These are phyloP conservation scores for Orycteropus afer DNA, from an alignment of 2,113 vertebrate genomes.

Conservation along the genomic window DNA sequence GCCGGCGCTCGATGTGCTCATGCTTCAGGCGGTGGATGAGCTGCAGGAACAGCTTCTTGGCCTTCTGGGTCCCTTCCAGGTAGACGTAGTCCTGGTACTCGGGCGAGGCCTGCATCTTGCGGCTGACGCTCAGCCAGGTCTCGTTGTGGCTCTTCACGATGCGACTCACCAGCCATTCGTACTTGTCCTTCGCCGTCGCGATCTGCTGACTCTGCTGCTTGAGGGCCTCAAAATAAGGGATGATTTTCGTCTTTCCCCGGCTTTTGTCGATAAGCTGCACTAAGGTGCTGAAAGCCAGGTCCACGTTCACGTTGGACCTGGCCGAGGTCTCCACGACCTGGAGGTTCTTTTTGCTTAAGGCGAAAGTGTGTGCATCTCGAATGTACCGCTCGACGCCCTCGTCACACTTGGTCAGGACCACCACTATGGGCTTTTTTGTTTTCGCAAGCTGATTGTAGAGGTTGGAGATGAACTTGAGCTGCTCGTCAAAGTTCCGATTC, in stretches of 20 bases:
- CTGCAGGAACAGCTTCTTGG: slow-evolving; percentile 96
- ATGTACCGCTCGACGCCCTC: slow-evolving; percentile 99
- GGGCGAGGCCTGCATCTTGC: slow-evolving; percentile 90
- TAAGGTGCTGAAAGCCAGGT: slow-evolving; percentile 95
- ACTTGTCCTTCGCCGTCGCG: slow-evolving; percentile 95
- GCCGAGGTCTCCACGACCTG: slow-evolving; percentile 98
- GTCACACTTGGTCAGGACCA: slow-evolving; percentile 97
- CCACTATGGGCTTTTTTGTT: slow-evolving; percentile 95
- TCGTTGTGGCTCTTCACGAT: slow-evolving; percentile 96
- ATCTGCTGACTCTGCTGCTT: slow-evolving; percentile 99
- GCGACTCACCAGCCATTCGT: slow-evolving; percentile 94
- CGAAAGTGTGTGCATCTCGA: slow-evolving; percentile 95
- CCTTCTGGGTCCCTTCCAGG: slow-evolving; percentile 95
- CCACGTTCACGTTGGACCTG: slow-evolving; percentile 96
- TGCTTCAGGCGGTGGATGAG: slow-evolving; percentile 95
- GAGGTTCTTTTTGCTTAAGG: slow-evolving; percentile 96
- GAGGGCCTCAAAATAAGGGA: slow-evolving; percentile 97
- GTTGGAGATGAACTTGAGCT: slow-evolving; percentile 96
- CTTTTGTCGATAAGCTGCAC: slow-evolving; percentile 95
- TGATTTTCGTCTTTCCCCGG: slow-evolving; percentile 96
- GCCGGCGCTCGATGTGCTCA: slow-evolving; percentile 94
- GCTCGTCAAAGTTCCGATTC: slow-evolving; percentile 98
- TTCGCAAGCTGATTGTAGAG: slow-evolving; percentile 97
- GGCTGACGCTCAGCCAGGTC: slow-evolving; percentile 88
- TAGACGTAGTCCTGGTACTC: slow-evolving; percentile 97